Evolutionary conservation across 2,113 vertebrate genomes (phyloP).

Genomic region (Prionailurus viverrinus): DNA sequence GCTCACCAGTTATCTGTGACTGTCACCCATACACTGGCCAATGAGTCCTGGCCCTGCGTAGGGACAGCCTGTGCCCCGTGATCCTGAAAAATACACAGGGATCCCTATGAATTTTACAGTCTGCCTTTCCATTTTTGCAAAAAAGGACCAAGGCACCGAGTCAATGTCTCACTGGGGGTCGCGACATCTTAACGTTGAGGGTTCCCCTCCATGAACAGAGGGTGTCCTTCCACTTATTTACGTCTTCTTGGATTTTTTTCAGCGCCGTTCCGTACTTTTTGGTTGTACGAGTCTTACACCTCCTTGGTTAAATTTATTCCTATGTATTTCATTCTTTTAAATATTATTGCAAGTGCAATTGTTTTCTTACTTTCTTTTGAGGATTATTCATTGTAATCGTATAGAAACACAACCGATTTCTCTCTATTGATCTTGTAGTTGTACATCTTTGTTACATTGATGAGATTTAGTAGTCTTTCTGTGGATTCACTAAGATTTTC

Average conservation of each 20-base stretch:
- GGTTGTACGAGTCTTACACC: background rate
- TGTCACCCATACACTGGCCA: background rate
- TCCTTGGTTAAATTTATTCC: background rate
- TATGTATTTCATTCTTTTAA: background rate
- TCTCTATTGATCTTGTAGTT: background rate
- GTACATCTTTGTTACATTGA: background rate
- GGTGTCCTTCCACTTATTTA: background rate
- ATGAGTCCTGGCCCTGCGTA: background rate
- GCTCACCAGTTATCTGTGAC: fast-evolving
- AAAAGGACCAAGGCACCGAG: background rate
- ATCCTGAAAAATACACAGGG: background rate
- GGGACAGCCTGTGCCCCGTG: background rate
- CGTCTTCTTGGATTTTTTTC: background rate
- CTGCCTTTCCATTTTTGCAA: background rate
- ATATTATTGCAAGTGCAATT: background rate
- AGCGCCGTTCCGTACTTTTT: background rate
- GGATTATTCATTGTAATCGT: background rate
- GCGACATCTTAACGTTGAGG: background rate
- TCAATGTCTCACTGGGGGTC: background rate
- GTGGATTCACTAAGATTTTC: background rate
- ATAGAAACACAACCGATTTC: background rate
- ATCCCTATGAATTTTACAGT: background rate
- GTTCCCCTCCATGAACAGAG: background rate
- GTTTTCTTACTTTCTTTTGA: background rate
- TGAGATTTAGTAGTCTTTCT: background rate